Evolutionary conservation across 2,888 invertebrate species (phyloP).

Genomic region (Lepidochrysops patricia): DNA sequence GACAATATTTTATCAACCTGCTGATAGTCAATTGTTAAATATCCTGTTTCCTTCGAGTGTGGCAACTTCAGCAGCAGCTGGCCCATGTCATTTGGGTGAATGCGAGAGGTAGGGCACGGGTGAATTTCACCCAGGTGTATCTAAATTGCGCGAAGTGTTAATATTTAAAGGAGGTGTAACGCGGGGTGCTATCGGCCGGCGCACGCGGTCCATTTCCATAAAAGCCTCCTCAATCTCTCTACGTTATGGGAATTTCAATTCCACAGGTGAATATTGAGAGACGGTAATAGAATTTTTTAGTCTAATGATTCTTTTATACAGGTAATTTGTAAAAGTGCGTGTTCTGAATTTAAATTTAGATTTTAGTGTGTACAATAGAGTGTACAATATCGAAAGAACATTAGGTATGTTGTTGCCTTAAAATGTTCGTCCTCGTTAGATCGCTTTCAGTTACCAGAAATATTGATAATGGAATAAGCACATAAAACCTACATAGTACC

Average conservation of each 20-base stretch:
- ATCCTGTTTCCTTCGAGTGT: not conserved
- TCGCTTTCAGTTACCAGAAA: too few species aligned
- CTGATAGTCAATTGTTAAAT: not conserved
- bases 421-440: too few species aligned
- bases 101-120: constrained; percentile 30
- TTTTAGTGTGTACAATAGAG: too few species aligned
- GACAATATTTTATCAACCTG: not conserved
- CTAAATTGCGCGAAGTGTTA: constrained; percentile 55
- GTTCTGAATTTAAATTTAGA: not conserved
- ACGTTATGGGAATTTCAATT: constrained; percentile 71
- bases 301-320: not conserved
- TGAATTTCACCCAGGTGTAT: constrained; percentile 55
- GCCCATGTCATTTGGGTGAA: constrained; percentile 4
- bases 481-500: not conserved
- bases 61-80: not conserved
- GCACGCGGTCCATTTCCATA: constrained; percentile 71
- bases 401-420: too few species aligned
- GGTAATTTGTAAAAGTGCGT: not conserved
- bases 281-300: constrained; percentile 29
- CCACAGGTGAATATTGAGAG: constrained; percentile 32
- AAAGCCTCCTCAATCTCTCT: constrained; percentile 73
- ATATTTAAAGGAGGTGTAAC: constrained; percentile 61
- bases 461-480: not conserved
- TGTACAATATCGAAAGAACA: too few species aligned
- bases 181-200: constrained; percentile 49